Base-by-base conservation (phyloP, 2,797 vertebrate species). In the Pseudochirops cupreus region DNA sequence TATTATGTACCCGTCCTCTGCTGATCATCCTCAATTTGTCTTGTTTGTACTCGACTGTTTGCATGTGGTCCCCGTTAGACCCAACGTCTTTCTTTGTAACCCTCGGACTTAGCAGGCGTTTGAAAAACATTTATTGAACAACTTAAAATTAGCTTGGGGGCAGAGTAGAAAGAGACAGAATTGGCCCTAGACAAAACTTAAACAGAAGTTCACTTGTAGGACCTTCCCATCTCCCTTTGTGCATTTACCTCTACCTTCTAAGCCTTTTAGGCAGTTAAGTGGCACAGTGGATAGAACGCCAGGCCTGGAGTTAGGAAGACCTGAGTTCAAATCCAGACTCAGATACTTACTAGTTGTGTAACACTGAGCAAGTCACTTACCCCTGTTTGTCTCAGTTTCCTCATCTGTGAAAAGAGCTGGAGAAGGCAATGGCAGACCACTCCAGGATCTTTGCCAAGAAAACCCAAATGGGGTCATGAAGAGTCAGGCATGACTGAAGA, bases 281-380 rank as follows among this genome's bases (percentile, higher is more conserved):
- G 11, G 56, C 2, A 1, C 7, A 9, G 18, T 11, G 9, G 12
- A 1, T 5, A 7, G 5, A 58, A 56, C 13, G 26, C 4, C 0
- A 62, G 67, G 18, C 16, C n/a, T 39, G 92, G 90, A 39, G 13
- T 56, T 56, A 2, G 29, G 39, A 4, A 3, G 33, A n/a, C 3
- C 21, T 9, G 31, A 5, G 24, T 91, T 57, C 2, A 53, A 90
- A 4, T 14, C 91, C 56, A 0, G 0, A 12, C 24, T 39, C n/a
- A 55, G 56, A 21, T 28, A 28, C n/a, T 39, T 21, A 5, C 52
- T 46, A n/a, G 52, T 82, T 54, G 31, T 52, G 10, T 39, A 13
- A n/a, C 11, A 28, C 9, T n/a, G 33, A n/a, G 39, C 31, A 14
- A 11, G 28, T 39, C 13, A 31, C n/a, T 56, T 56, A 10, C 54